Percentiles rank a stretch among this genome's conserved stretches.
Conservation (phyloP, 2,888 invertebrate species). For the Drosophila macrospina region DNA sequence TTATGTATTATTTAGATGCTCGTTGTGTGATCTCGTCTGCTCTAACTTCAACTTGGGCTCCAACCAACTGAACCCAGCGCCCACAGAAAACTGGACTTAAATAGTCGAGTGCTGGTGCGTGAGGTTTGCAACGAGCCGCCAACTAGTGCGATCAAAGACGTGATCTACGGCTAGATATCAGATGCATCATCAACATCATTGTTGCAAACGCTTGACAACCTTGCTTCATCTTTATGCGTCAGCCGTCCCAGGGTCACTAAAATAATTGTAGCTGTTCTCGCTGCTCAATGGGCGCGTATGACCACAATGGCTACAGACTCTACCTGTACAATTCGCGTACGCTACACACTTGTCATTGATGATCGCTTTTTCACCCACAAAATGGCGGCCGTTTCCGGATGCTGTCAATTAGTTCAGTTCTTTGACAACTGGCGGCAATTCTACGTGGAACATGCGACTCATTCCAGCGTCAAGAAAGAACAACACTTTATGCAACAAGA, state of each 20-base stretch:
- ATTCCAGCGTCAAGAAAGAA: neutral
- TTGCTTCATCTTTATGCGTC: conserved; percentile 50
- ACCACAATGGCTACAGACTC: neutral
- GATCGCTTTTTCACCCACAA: conserved; percentile 9
- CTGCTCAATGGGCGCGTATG: conserved; percentile 34
- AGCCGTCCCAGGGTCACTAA: conserved; percentile 47
- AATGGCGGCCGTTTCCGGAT: conserved; percentile 37
- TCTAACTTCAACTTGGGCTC: conserved; percentile 13
- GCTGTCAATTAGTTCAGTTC: neutral
- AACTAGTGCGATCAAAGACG: conserved; percentile 50
- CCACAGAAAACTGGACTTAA: conserved; percentile 46
- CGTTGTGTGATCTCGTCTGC: conserved; percentile 10
- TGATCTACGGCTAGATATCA: conserved; percentile 65
- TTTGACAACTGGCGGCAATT: conserved; percentile 35
- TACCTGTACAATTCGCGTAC: neutral
- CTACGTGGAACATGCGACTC: conserved; percentile 15
- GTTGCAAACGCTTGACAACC: conserved; percentile 27
- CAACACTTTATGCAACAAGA: neutral
- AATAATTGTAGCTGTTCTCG: conserved; percentile 2
- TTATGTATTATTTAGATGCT: conserved; percentile 37
- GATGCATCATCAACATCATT: conserved; percentile 44
- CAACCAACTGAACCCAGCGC: conserved; percentile 51
- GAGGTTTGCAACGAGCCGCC: conserved; percentile 15
- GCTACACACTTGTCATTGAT: conserved; percentile 29
- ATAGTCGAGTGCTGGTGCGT: conserved; percentile 40